Evolutionary conservation across 1,140 invertebrate genomes (phyloP).

Genomic region (Scaptomyza montana): DNA sequence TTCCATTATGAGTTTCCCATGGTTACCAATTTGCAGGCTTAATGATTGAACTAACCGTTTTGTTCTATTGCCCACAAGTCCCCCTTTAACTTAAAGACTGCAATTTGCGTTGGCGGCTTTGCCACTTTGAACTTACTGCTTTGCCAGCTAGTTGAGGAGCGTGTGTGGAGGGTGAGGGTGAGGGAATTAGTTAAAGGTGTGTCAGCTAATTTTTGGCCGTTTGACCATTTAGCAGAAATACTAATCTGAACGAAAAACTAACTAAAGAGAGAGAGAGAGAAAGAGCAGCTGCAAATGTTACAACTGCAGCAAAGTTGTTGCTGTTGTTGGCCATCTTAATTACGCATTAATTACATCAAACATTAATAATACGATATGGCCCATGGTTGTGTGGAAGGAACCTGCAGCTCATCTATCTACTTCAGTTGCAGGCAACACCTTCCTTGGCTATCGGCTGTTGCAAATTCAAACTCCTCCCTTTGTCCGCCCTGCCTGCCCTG

Average conservation of each 20-base stretch:
- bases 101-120: constrained; percentile 72
- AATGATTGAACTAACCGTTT: constrained; percentile 54
- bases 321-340: constrained; percentile 64
- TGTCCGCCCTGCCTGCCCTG: constrained; percentile 12
- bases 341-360: constrained; percentile 80
- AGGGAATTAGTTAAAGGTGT: constrained; percentile 25
- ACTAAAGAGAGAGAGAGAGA: too few relatives aligned
- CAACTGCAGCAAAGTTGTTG: not conserved
- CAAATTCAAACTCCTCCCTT: constrained; percentile 15
- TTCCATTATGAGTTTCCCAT: constrained; percentile 75
- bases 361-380: constrained; percentile 70
- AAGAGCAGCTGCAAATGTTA: constrained; percentile 13
- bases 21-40: constrained; percentile 62
- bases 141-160: too few relatives aligned
- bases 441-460: constrained; percentile 36
- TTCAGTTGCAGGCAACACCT: constrained; percentile 74
- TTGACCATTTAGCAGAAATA: constrained; percentile 16
- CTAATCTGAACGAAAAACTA: too few relatives aligned
- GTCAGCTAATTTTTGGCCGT: constrained; percentile 19
- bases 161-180: too few relatives aligned
- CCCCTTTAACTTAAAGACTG: constrained; percentile 26
- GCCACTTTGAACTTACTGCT: constrained; percentile 71
- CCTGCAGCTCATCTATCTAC: constrained; percentile 64
- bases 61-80: constrained; percentile 22
- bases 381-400: constrained; percentile 20